Base-by-base conservation (phyloP, 1,140 invertebrate genomes). In the Drosophila equinoxialis region DNA sequence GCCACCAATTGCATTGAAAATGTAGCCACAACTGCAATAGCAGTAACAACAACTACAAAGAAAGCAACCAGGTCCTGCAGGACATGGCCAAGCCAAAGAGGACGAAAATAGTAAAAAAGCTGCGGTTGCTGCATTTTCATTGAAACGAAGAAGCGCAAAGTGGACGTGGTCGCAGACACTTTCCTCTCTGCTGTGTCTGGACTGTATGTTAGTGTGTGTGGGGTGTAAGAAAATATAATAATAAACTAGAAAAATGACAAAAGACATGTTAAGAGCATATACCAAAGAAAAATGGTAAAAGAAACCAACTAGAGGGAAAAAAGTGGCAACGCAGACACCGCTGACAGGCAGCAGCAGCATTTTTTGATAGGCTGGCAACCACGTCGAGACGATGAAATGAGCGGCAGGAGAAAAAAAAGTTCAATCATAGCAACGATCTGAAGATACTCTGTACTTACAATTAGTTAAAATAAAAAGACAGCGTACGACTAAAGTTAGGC, bases 181-280 rank as follows among this genome's bases (percentile, higher is more conserved):
- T 11, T 8, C 7, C 26, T 35, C n/a, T 26, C 14, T 42, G 35
- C 8, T n/a, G 8, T 35, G 6, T 26, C 23, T 8, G 5, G 14
- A 51, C 10, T 14, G 6, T 42, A 6, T 58, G 42, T 63, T 13
- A 42, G 65, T 58, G 17, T 67, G 68, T 60, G 64, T 67, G 65
- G 41, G 63, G 60, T 72, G 65, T 58, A 70, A 68, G 66, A 78
- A 79, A 79, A 79, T 74, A 79, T 77, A 77, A 80, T 80, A 80
- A 80, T 80, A 80, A 78, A 78, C 76, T 74, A 80, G 64, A 80
- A 68, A 80, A 80, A 80, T 80, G 78, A 80, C 78, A 80, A 80
- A 80, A 80, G 78, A 78, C 75, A 78, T 77, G 77, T 80, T 80
- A 80, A 80, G 71, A 78, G 75, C 75, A 65, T 71, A 68, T 55